phyloP scores from a whole-genome alignment of 2,113 vertebrate species.

The Acanthochromis polyacanthus region DNA sequence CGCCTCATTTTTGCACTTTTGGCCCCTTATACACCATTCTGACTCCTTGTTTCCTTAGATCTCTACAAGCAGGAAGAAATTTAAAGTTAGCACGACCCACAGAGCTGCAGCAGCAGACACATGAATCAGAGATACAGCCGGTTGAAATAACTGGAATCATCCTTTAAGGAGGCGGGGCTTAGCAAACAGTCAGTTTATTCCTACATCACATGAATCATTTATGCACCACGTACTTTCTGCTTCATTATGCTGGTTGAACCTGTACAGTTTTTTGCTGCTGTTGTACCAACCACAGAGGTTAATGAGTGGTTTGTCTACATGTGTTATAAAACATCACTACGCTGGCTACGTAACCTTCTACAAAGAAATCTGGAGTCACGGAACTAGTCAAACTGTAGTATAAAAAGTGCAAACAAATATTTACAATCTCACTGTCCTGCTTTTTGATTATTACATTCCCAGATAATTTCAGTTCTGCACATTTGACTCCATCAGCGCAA shows the following conservation, averaged over 20 bases:
- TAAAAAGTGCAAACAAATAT: constrained; percentile 61
- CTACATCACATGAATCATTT: constrained; percentile 2
- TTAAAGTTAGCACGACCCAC: too few relatives aligned
- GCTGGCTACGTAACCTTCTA: constrained; percentile 10
- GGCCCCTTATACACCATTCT: too few relatives aligned
- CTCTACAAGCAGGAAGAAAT: too few relatives aligned
- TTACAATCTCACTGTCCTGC: constrained; percentile 54
- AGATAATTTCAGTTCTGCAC: not conserved
- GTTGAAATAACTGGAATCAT: not conserved
- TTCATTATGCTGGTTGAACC: not conserved
- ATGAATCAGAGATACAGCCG: not conserved
- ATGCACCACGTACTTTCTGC: constrained; percentile 26
- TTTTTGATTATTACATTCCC: not conserved
- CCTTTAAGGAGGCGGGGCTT: constrained; percentile 6
- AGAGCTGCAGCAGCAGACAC: not conserved
- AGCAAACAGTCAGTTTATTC: constrained; percentile 27
- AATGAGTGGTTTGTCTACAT: constrained; percentile 40
- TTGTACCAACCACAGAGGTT: constrained; percentile 39
- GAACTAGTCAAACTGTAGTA: constrained; percentile 25
- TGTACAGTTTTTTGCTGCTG: constrained; percentile 24
- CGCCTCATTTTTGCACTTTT: not conserved
- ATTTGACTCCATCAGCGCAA: constrained; percentile 3
- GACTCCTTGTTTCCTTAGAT: too few relatives aligned
- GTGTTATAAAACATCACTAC: constrained; percentile 12
- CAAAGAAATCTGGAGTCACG: constrained; percentile 3